These are phyloP conservation scores for Oryzaephilus surinamensis DNA, from an alignment of 1,140 invertebrate species.

Conservation along the genomic window DNA sequence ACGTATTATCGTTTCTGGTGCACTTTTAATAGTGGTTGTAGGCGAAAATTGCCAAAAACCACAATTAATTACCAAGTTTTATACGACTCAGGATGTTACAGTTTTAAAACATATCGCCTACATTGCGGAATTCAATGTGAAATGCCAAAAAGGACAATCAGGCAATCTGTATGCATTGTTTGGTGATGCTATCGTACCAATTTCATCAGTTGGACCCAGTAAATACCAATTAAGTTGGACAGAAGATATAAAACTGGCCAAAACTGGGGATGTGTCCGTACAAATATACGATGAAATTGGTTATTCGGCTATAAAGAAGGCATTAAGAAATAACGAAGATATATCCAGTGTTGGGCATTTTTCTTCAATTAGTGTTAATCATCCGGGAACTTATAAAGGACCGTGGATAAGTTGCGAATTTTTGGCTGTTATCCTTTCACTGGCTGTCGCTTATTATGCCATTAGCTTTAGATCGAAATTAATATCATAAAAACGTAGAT, in stretches of 20 bases:
- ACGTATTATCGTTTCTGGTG: too few relatives aligned
- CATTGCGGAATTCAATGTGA: slow-evolving; percentile 59
- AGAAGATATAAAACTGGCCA: slow-evolving; percentile 69
- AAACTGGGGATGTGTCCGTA: slow-evolving; percentile 67
- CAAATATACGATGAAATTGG: slow-evolving; percentile 84
- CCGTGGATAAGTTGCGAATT: slow-evolving; percentile 87
- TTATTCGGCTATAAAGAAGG: slow-evolving; percentile 71
- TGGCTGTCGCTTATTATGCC: slow-evolving; percentile 75
- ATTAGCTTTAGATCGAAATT: slow-evolving; percentile 74
- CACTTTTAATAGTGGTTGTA: too few relatives aligned
- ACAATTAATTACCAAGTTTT: too few relatives aligned
- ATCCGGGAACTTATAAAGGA: slow-evolving; percentile 79
- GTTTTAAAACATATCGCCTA: slow-evolving; percentile 73
- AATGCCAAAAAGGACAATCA: slow-evolving; percentile 49
- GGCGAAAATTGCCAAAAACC: too few relatives aligned
- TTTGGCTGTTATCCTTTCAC: slow-evolving; percentile 64
- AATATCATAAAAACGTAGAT: slow-evolving; percentile 9
- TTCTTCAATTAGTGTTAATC: slow-evolving; percentile 60
- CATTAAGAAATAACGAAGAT: slow-evolving; percentile 56
- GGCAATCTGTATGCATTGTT: slow-evolving; percentile 77
- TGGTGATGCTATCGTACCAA: slow-evolving; percentile 64
- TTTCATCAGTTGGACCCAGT: slow-evolving; percentile 60
- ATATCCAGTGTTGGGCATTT: slow-evolving; percentile 57
- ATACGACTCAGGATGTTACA: slow-evolving; percentile 83
- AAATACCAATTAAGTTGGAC: slow-evolving; percentile 85